Conservation (phyloP, 2,113 vertebrate species). For the Tauraco erythrolophus region DNA sequence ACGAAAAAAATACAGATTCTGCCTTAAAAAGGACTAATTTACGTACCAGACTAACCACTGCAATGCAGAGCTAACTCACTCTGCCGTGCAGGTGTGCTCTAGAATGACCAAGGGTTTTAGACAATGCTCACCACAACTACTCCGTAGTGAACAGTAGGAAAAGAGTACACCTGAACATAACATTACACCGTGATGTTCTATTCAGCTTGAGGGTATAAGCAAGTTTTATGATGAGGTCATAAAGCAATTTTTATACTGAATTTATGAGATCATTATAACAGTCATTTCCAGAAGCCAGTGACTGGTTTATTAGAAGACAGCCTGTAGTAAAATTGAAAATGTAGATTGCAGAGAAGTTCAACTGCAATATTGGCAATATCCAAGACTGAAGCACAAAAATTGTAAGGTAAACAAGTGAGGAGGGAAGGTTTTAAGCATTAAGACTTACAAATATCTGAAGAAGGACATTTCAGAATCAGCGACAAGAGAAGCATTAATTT, state of each 20-base stretch:
- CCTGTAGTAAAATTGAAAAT: background rate
- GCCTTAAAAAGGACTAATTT: background rate
- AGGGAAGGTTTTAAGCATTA: background rate
- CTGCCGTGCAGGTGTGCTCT: background rate
- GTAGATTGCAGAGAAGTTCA: background rate
- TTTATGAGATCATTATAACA: constrained; percentile 49
- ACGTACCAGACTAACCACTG: background rate
- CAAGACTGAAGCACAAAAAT: background rate
- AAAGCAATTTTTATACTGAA: constrained; percentile 19
- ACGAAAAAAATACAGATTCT: background rate
- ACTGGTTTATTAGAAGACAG: constrained; percentile 4
- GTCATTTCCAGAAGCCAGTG: constrained; percentile 22
- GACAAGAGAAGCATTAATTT: background rate
- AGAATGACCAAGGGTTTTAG: background rate
- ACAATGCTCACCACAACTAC: background rate
- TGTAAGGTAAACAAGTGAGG: background rate
- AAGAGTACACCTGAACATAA: background rate
- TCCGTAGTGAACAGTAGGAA: background rate
- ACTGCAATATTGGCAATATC: background rate
- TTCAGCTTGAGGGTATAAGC: background rate
- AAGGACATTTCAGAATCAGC: constrained; percentile 12
- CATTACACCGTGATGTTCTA: background rate
- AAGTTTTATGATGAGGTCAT: constrained; percentile 37
- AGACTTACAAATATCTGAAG: background rate
- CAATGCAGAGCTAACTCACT: background rate